Evolutionary conservation across 2,888 invertebrate genomes (phyloP).

Genomic region (Drosophila tripunctata): DNA sequence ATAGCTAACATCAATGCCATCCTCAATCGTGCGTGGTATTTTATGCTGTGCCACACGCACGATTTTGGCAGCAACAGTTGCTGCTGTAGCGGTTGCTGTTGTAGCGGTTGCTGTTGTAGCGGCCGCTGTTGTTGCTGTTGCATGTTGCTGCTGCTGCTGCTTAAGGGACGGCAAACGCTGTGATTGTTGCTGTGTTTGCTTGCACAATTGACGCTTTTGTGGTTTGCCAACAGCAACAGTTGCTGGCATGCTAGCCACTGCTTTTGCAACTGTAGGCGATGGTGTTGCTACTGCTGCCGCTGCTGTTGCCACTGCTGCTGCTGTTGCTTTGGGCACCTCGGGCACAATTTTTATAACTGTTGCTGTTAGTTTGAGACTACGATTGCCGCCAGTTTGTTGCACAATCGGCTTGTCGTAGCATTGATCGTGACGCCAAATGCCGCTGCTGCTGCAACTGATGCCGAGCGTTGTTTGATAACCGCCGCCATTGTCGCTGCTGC

Average conservation of each 20-base stretch:
- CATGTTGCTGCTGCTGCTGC: not conserved
- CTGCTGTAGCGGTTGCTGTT: conserved; percentile 7
- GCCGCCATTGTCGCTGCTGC: conserved; percentile 5
- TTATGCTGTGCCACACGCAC: conserved; percentile 56
- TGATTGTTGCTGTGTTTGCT: not conserved
- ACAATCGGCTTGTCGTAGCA: conserved; percentile 3
- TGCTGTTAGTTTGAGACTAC: conserved; percentile 56
- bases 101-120: not conserved
- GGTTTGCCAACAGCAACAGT: not conserved
- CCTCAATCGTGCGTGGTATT: conserved; percentile 61
- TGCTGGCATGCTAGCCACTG: not conserved
- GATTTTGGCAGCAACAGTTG: conserved; percentile 41
- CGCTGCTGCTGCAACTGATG: conserved; percentile 26
- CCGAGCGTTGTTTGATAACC: conserved; percentile 1
- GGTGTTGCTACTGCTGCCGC: not conserved
- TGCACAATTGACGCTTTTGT: not conserved
- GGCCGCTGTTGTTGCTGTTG: conserved; percentile 3
- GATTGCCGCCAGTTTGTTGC: conserved; percentile 13
- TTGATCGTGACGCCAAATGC: conserved; percentile 26
- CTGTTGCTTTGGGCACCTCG: not conserved
- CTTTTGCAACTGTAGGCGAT: not conserved
- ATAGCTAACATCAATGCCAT: conserved; percentile 68
- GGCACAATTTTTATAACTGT: conserved; percentile 58
- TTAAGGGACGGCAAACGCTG: not conserved
- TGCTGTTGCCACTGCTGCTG: not conserved